These are phyloP conservation scores for Camptogramma bilineatum DNA, from an alignment of 2,888 invertebrate species.

Conservation along the genomic window DNA sequence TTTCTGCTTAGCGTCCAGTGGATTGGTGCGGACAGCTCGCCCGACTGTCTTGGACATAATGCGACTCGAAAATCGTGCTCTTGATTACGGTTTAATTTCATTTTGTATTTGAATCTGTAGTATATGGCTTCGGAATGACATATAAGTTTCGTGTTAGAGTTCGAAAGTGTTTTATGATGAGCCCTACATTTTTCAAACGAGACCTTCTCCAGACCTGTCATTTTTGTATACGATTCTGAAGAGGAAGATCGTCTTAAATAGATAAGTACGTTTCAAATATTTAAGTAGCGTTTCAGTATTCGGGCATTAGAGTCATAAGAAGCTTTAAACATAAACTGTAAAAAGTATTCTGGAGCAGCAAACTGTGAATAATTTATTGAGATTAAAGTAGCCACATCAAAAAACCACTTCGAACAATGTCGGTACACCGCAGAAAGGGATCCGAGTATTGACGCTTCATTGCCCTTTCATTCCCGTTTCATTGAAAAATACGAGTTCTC, in stretches of 20 bases:
- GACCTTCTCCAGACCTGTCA: not conserved
- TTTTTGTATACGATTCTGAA: no score
- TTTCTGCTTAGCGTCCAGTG: constrained; percentile 81
- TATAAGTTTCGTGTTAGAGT: not conserved
- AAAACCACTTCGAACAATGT: constrained; percentile 60
- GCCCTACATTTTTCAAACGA: not conserved
- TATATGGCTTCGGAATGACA: not conserved
- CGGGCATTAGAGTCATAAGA: constrained; percentile 15
- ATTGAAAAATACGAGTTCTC: constrained; percentile 74
- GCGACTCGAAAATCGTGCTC: constrained; percentile 44
- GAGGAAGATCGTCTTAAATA: no score
- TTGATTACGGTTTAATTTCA: constrained; percentile 35
- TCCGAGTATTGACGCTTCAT: constrained; percentile 65
- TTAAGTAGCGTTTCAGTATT: no score
- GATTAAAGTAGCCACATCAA: constrained; percentile 62
- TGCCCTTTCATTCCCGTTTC: constrained; percentile 61
- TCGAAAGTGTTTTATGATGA: not conserved
- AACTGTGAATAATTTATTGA: constrained; percentile 44
- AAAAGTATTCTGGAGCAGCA: constrained; percentile 10
- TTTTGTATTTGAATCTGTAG: constrained; percentile 3
- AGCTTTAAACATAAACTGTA: constrained; percentile 22
- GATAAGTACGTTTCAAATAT: no score
- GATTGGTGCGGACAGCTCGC: constrained; percentile 68
- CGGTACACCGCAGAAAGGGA: constrained; percentile 68
- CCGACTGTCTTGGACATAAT: constrained; percentile 57